Conservation (phyloP, 2,888 invertebrate genomes). For the Poecilus cupreus region DNA sequence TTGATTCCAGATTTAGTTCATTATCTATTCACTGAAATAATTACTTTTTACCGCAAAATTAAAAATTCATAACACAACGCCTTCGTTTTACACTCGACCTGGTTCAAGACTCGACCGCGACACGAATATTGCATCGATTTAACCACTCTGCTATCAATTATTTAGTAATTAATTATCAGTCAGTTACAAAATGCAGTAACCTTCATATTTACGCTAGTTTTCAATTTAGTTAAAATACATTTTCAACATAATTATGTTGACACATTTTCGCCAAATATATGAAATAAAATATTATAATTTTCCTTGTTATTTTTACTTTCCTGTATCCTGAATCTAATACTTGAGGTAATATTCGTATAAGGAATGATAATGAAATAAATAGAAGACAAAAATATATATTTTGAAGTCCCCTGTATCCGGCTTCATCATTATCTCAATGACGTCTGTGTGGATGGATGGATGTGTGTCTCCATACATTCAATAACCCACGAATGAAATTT, state of each 20-base stretch:
- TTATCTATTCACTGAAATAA: background rate
- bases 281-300: too few species aligned
- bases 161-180: slow-evolving; percentile 6
- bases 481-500: too few species aligned
- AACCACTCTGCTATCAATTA: slow-evolving; percentile 10
- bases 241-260: background rate
- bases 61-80: background rate
- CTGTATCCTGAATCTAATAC: too few species aligned
- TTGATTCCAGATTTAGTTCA: background rate
- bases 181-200: background rate
- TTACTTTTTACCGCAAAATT: slow-evolving; percentile 26
- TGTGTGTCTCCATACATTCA: too few species aligned
- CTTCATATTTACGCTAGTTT: background rate
- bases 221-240: background rate
- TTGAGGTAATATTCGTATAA: too few species aligned
- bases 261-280: background rate
- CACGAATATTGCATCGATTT: slow-evolving; percentile 18
- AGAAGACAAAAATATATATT: too few species aligned
- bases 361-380: too few species aligned
- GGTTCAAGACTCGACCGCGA: slow-evolving; percentile 19
- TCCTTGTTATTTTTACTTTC: too few species aligned
- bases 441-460: too few species aligned
- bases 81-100: slow-evolving; percentile 3
- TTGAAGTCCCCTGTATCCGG: too few species aligned
- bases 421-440: too few species aligned